Evolutionary conservation across 2,797 vertebrate species (phyloP).

Genomic region (Eremophila alpestris): DNA sequence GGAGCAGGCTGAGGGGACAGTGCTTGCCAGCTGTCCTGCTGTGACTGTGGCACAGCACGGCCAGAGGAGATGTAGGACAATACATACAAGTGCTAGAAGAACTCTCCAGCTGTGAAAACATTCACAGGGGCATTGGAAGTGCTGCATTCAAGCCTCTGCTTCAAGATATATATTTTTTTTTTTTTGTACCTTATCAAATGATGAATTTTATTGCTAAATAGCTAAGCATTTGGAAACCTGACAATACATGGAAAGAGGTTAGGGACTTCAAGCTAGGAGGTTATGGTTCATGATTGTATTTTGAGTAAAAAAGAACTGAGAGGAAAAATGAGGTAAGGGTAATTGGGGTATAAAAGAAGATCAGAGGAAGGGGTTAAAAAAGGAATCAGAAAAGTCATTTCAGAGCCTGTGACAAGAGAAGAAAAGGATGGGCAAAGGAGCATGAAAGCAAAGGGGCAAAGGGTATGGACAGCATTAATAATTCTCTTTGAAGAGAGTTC

Average conservation of each 20-base stretch:
- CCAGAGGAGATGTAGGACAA: not conserved
- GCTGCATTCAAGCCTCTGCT: not conserved
- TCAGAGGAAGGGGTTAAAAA: conserved; percentile 30
- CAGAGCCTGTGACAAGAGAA: not conserved
- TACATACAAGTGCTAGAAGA: not conserved
- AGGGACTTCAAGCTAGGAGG: not conserved
- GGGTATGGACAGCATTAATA: conserved; percentile 11
- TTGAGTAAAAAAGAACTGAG: not conserved
- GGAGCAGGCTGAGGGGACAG: not conserved
- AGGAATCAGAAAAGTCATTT: not conserved
- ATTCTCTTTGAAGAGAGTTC: conserved; percentile 47
- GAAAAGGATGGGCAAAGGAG: not conserved
- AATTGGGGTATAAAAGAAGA: not conserved
- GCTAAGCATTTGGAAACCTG: not conserved
- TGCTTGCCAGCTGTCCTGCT: not conserved
- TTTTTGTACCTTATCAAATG: not conserved
- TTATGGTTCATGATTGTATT: not conserved
- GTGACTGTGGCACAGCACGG: not conserved
- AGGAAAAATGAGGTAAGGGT: not conserved
- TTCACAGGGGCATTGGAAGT: not conserved
- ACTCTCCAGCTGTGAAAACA: not conserved
- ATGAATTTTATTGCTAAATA: not conserved
- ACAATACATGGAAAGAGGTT: not conserved
- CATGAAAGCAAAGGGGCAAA: conserved; percentile 34
- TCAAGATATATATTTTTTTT: not conserved